Conservation (phyloP, 2,113 vertebrate genomes). For the Motacilla alba region DNA sequence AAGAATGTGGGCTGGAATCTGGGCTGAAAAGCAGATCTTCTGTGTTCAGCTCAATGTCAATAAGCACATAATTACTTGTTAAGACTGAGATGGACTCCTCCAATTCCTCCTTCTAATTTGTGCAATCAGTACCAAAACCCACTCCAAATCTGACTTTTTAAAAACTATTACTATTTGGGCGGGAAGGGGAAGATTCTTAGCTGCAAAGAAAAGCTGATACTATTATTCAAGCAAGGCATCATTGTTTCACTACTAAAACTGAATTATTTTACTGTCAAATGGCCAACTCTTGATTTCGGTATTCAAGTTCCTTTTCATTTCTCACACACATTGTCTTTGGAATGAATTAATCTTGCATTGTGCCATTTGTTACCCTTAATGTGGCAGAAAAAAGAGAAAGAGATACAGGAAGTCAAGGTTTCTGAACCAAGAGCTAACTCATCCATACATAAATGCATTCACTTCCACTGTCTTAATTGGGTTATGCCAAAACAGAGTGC, state of each 20-base stretch:
- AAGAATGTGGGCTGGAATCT: background rate
- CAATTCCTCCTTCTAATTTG: background rate
- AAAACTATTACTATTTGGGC: background rate
- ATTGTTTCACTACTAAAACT: background rate
- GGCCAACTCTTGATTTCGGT: background rate
- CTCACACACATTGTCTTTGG: accelerated
- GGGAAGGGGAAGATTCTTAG: background rate
- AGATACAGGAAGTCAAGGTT: background rate
- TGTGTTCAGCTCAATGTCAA: background rate
- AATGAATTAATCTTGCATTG: background rate
- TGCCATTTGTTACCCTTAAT: background rate
- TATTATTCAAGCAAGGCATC: background rate
- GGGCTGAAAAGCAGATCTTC: background rate
- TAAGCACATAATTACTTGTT: background rate
- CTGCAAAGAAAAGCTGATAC: background rate
- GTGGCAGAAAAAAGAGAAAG: background rate
- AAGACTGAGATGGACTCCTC: background rate
- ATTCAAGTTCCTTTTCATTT: background rate
- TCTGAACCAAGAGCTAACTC: background rate
- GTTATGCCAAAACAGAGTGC: background rate
- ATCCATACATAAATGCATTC: background rate
- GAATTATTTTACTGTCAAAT: background rate
- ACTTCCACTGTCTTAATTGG: background rate
- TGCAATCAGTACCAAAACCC: background rate
- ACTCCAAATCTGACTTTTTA: background rate